Base-by-base conservation (phyloP, 2,797 vertebrate genomes). In the Loris lydekkerianus region DNA sequence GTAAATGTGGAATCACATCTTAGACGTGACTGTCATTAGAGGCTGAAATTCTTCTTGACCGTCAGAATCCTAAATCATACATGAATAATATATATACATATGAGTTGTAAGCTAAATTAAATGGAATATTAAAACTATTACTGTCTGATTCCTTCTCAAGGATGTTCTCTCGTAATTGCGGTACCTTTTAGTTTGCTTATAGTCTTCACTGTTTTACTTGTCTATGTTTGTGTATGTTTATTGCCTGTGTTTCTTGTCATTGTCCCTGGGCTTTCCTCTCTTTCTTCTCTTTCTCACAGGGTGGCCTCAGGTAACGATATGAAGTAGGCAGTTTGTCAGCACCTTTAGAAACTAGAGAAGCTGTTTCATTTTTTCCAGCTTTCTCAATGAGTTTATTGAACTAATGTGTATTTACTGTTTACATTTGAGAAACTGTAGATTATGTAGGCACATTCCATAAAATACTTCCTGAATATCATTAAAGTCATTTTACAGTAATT, bases 241-340 rank as follows among this genome's bases (percentile, higher is more conserved):
- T 18, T 2, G 17, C 63, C 18, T 40, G 25, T 23, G 7, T 73
- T 46, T 69, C 29, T 37, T 6, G 21, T 23, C 43, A 11, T 17
- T 2, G 29, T 10, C 53, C 0, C 2, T 40, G 1, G 61, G 60
- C 3, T 25, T 43, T 21, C 13, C 23, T 20, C 2, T 72, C 20
- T 34, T 43, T 37, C 72, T 53, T 2, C 17, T 77, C 29, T 29
- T 72, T 93, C 31, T 83, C 31, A 25, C 1, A 18, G 76, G 49
- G 15, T 4, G 11, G 53, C 46, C 63, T 29, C 13, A 9, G 61
- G 40, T 40, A 10, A 9, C n/a, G 9, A 37, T 27, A 20, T 0
- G 9, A 78, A 53, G 65, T 4, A 2, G 18, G 8, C 8, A 29
- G 20, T 3, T 9, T 0, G 1, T 83, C 31, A 31, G 25, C 0